These are phyloP conservation scores for Halcyon chelicuti DNA, from an alignment of 2,797 vertebrate genomes.

Conservation along the genomic window DNA sequence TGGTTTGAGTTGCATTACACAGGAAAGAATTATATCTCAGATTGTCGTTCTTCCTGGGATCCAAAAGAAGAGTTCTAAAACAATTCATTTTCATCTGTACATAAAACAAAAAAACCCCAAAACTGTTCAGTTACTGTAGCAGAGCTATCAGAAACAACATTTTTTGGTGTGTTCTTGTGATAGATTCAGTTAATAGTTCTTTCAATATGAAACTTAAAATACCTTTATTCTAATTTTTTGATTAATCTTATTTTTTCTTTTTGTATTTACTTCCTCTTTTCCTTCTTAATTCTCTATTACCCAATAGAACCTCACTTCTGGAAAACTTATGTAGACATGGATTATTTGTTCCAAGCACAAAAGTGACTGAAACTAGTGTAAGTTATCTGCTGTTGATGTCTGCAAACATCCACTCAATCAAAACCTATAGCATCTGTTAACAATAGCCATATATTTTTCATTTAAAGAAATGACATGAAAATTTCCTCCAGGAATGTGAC, in stretches of 20 bases:
- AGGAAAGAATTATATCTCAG: slow-evolving; percentile 69
- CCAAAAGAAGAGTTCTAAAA: slow-evolving; percentile 49
- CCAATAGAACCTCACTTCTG: background rate
- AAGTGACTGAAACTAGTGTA: background rate
- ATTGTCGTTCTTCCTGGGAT: slow-evolving; percentile 61
- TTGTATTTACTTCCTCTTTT: background rate
- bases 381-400: background rate
- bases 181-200: background rate
- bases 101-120: background rate
- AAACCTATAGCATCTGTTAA: background rate
- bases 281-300: background rate
- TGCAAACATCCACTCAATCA: background rate
- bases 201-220: background rate
- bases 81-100: slow-evolving; percentile 17
- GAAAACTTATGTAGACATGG: background rate
- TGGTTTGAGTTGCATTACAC: slow-evolving; percentile 71
- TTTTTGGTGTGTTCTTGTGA: background rate
- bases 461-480: background rate
- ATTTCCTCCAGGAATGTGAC: background rate
- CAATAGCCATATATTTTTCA: background rate
- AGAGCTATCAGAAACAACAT: background rate
- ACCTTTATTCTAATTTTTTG: background rate
- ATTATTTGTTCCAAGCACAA: background rate
- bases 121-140: slow-evolving; percentile 1
- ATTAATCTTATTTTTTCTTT: background rate